Base-by-base conservation (phyloP, 2,113 vertebrate species). In the Pygoscelis antarcticus region DNA sequence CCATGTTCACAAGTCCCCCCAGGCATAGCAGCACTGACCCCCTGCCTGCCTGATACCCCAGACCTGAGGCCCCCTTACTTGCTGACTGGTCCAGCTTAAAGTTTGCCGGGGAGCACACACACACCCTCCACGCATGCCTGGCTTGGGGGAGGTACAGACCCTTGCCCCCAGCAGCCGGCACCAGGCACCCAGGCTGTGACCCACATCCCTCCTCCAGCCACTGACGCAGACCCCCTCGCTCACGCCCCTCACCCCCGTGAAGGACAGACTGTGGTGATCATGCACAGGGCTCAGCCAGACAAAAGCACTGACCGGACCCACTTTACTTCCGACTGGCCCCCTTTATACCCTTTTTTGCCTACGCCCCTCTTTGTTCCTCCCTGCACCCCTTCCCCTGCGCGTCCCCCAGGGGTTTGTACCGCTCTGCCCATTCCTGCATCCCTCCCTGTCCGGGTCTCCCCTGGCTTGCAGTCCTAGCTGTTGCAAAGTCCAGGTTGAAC, bases 261-360 rank as follows among this genome's bases (percentile, higher is more conserved):
- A 42, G 72, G 44, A 42, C 72, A 44, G 26, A 10, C 26, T 65
- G 13, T 29, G 16, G 75, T 16, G 22, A 15, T 20, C 34, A 16
- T 10, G 22, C 2, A 2, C 27, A 52, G 64, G 40, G 13, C 40
- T 84, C 36, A 71, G 83, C 16, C 51, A 60, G 38, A 30, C 26
- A 68, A n/a, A 46, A 2, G 3, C 42, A 30, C 13, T 62, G 36
- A 30, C 25, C 2, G 1, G 10, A 58, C 10, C 10, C 0, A 0
- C 49, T 83, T 80, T 61, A 27, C 19, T 38, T 79, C 47, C 1
- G 1, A 30, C 38, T 7, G 13, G 14, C 12, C 4, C 15, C n/a
- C 30, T 87, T 70, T 55, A 38, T 8, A 68, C 25, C 20, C 6
- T 26, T 71, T 84, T 61, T 72, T 76, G 46, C 40, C 34, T 52